Evolutionary conservation across 1,140 invertebrate genomes (phyloP), one percentile per base, ranked within the genome.

Genomic region (Drosophila fuyamai): DNA sequence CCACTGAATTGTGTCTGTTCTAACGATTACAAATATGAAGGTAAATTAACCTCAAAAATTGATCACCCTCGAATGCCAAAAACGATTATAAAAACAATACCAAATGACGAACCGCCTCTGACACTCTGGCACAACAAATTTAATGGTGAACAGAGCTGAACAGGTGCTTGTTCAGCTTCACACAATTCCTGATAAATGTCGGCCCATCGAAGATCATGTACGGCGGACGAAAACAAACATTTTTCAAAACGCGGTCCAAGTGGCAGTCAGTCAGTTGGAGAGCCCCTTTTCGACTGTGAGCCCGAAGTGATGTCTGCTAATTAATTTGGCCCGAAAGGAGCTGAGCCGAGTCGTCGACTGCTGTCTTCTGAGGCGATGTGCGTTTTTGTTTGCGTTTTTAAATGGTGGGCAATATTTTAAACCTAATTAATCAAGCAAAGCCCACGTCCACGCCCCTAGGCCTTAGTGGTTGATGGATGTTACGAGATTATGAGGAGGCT

Each of bases 331-430:
- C 72, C 67, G 59, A 80, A 71, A 74, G 59, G 58, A 67, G 58
- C 59, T 36, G 54, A 66, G 50, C 13, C 10, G 29, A 46, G 44
- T 56, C 47, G 44, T 57, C 35, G 32, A 57, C 58, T 61, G 35
- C n/a, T 54, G 36, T 58, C 29, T 29, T 51, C n/a, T 13, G 50
- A 54, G 44, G 76, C 43, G 73, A 48, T 59, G 72, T 48, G 74
- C 40, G 71, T 43, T 76, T 68, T 61, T 55, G 61, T 67, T 76
- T 58, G 36, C 36, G 55, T 80, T 79, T 80, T 76, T 79, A 86
- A 86, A 86, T 86, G 80, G 76, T 81, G 68, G 80, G 84, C 76
- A 66, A 86, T 89, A 83, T 89, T 80, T 86, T 86, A 83, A 86
- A 83, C 79, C 79, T 82, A 86, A 86, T 86, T 89, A 89, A 86